These are phyloP conservation scores for Urosaurus nigricauda DNA, from an alignment of 2,797 vertebrate species.

Conservation along the genomic window DNA sequence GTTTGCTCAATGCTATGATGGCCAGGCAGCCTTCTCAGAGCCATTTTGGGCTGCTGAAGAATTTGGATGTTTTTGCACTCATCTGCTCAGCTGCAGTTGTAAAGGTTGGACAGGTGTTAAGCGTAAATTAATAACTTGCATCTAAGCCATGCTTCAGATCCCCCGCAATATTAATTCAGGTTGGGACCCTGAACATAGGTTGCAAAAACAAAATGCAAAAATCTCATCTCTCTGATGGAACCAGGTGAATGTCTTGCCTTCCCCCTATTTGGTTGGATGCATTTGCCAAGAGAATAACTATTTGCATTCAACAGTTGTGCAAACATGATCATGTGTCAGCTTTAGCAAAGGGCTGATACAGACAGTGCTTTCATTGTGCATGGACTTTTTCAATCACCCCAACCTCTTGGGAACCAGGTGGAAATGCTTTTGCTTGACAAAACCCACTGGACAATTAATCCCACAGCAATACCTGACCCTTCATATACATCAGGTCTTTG, in stretches of 20 bases:
- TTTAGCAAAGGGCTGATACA: neutral
- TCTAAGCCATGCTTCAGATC: too few species aligned
- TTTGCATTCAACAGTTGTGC: neutral
- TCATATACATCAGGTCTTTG: neutral
- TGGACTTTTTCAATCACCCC: too few species aligned
- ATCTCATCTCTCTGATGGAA: neutral
- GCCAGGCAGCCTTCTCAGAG: neutral
- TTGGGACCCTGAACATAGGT: too few species aligned
- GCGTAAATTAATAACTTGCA: neutral
- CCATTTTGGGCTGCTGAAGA: neutral
- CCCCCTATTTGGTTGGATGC: too few species aligned
- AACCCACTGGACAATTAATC: neutral
- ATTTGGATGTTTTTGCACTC: neutral
- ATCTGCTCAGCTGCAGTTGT: neutral
- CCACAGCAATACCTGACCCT: neutral
- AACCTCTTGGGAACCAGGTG: too few species aligned
- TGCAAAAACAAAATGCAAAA: too few species aligned
- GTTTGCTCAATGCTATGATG: neutral
- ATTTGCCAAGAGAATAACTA: neutral
- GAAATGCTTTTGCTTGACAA: too few species aligned
- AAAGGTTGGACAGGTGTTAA: neutral
- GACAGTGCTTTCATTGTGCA: neutral
- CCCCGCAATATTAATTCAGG: too few species aligned
- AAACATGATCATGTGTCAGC: neutral
- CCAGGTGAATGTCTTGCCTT: neutral